phyloP scores from a whole-genome alignment of 2,113 vertebrate genomes.

The Bubo blakistoni region DNA sequence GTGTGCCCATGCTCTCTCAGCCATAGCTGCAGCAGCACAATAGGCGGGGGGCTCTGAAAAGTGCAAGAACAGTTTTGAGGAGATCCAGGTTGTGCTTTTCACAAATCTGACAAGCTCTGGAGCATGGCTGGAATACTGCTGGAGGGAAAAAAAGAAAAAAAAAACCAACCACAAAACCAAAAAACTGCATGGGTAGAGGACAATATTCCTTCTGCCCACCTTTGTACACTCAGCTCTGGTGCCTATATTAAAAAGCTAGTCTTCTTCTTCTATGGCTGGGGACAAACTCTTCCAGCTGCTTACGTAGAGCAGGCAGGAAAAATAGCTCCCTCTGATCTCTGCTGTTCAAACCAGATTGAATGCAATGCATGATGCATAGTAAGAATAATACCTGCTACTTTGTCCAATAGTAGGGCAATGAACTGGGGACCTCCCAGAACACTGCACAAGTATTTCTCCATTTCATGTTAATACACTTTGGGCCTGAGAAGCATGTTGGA shows the following conservation, averaged over 20 bases:
- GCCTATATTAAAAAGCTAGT: not conserved
- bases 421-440: not conserved
- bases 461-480: not conserved
- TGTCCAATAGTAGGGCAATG: not conserved
- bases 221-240: not conserved
- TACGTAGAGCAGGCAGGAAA: not conserved
- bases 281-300: not conserved
- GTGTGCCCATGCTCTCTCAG: not conserved
- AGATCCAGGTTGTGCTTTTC: not conserved
- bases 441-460: not conserved
- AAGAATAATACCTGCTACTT: not conserved
- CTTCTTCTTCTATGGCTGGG: not conserved
- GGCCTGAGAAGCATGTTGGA: not conserved
- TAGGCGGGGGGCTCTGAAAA: not conserved
- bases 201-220: not conserved
- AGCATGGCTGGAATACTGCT: not conserved
- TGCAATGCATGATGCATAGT: not conserved
- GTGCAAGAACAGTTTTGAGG: not conserved
- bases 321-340: not conserved
- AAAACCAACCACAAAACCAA: no score
- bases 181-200: not conserved
- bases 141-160: not conserved
- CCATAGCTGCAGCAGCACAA: not conserved
- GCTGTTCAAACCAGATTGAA: not conserved
- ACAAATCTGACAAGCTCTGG: not conserved